Evolutionary conservation across 1,140 invertebrate genomes (phyloP), one percentile per base, ranked within the genome.

Genomic region (Bombus affinis): DNA sequence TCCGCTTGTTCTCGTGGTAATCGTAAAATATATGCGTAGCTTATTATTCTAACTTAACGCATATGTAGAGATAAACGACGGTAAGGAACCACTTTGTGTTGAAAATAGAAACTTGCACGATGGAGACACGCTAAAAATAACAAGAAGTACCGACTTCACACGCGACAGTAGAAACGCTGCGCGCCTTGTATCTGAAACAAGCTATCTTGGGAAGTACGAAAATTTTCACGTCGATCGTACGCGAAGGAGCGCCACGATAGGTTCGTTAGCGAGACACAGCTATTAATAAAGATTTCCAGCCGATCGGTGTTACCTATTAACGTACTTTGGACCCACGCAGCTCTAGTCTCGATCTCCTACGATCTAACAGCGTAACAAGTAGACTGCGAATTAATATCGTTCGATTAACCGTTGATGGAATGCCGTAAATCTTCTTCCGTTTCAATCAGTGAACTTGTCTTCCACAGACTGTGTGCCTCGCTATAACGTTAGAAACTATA

Each of bases 21-120:
- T 70, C 68, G n/a, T 37, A 6, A 70, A 59, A 59, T 71, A 79
- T 74, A 72, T 3, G 15, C 25, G 70, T 74, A 35, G 2, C 65
- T 66, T 66, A 22, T 86, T 73, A 81, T 71, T 42, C 70, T 79
- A 85, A 28, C 32, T 37, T n/a, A 44, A 66, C 47, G 39, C n/a
- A 22, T 66, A 62, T 75, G 62, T 66, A 70, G 35, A 42, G 74
- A 78, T 66, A 77, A 75, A 66, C 66, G 35, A 86, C 1, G n/a
- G 25, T 39, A 66, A 74, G 53, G 77, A 75, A 75, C 65, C 71
- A 72, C 77, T 76, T 87, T 18, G 62, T 15, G 39, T 57, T 35
- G 71, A 47, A 87, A 86, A 87, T 87, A 72, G 85, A 87, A 87
- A 71, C n/a, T 68, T 86, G 65, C 39, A 3, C 59, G 42, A 37